Evolutionary conservation across 2,888 invertebrate genomes (phyloP), one percentile per base, ranked within the genome.

Genomic region (Drosophila flavopinicola): DNA sequence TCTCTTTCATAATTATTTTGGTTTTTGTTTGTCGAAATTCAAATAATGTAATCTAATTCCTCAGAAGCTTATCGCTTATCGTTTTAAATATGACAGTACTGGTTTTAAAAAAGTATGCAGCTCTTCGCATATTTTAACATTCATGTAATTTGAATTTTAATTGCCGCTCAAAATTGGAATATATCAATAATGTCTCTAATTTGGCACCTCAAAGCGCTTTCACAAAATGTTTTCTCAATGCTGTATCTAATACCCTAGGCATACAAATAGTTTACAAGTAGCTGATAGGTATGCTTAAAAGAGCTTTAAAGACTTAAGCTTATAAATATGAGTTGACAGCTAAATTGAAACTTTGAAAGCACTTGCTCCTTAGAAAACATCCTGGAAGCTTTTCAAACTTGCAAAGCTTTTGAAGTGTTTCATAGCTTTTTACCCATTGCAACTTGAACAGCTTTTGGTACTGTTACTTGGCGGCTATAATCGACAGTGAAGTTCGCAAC

Each of bases 361-460:
- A n/a, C 5, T 1, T 5, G 5, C 32, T 11, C n/a, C 1, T 5
- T 10, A 5, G 32, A 10, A 30, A 11, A 15, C 15, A 13, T 7
- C 13, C 41, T n/a, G 1, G 2, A 20, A 32, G 27, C 29, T 29
- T 35, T 10, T 23, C 6, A 5, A 15, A 17, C 29, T 25, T 29
- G 11, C 7, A 11, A 39, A 63, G 29, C 38, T 15, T 53, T 29
- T 6, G 1, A 2, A n/a, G n/a, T 7, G 20, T 20, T 20, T 2
- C 20, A n/a, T n/a, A n/a, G n/a, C n/a, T n/a, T 25, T 9, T 7
- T 6, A 13, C 9, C n/a, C 7, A 1, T 3, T 38, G 65, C 68
- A 68, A 57, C 66, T 51, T 65, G 66, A 7, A n/a, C 0, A 54
- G 20, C 20, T n/a, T n/a, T n/a, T 6, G 13, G 5, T n/a, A 15